Percentiles rank a stretch among this genome's conserved stretches.
These are phyloP conservation scores for Struthio camelus DNA, from an alignment of 2,113 vertebrate genomes.

Conservation along the genomic window DNA sequence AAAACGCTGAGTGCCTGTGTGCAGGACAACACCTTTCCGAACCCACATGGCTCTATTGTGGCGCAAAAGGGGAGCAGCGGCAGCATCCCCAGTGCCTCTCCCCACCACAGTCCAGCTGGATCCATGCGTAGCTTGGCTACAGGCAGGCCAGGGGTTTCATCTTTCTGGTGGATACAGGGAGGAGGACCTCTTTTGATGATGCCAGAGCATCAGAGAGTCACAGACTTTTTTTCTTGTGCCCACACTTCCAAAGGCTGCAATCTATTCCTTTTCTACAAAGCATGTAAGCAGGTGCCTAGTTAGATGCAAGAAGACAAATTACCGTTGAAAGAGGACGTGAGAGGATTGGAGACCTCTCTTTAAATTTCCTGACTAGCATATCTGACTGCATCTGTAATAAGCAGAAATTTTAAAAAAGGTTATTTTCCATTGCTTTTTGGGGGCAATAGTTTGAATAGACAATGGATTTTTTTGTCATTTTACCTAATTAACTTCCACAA, in stretches of 20 bases:
- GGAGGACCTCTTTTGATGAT: not conserved
- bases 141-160: accelerated
- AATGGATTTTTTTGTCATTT: not conserved
- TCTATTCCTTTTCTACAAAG: not conserved
- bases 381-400: not conserved
- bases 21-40: not conserved
- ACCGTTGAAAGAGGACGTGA: not conserved
- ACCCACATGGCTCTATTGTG: not conserved
- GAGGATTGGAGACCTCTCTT: not conserved
- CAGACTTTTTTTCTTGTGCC: not conserved
- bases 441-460: not conserved
- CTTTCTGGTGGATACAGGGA: not conserved
- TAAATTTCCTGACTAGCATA: not conserved
- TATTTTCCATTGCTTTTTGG: not conserved
- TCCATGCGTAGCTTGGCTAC: not conserved
- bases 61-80: not conserved
- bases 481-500: not conserved
- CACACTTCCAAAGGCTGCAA: not conserved
- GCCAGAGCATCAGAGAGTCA: not conserved
- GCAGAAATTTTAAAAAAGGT: not conserved
- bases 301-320: not conserved
- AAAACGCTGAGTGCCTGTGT: accelerated
- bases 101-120: accelerated
- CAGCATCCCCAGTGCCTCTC: not conserved
- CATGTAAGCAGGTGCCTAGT: not conserved